These are phyloP conservation scores for Ginglymostoma cirratum DNA, from an alignment of 2,113 vertebrate species.

Conservation along the genomic window DNA sequence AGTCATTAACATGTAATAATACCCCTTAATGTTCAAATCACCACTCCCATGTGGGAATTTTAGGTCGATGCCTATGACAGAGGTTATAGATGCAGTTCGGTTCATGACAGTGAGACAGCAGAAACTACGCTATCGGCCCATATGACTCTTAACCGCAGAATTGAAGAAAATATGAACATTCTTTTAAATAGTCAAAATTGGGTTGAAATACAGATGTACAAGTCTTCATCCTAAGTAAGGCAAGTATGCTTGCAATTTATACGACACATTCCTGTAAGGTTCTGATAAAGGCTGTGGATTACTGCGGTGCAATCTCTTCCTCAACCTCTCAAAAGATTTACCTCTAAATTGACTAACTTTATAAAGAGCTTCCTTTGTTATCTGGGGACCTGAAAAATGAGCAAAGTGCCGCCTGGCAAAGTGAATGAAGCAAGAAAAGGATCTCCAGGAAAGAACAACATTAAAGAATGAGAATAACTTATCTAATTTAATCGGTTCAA, in stretches of 20 bases:
- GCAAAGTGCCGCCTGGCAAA: neutral
- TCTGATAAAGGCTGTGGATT: neutral
- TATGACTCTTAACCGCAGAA: neutral
- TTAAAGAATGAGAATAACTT: constrained; percentile 14
- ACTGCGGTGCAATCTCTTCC: neutral
- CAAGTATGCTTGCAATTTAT: neutral
- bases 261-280: neutral
- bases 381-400: constrained; percentile 10
- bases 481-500: constrained; percentile 25
- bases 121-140: neutral
- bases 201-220: neutral
- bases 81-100: no score
- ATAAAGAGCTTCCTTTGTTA: neutral
- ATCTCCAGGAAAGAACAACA: neutral
- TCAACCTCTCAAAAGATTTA: neutral
- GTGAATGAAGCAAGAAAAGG: constrained; percentile 8
- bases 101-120: neutral
- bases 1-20: no score
- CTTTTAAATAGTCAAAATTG: neutral
- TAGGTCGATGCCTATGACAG: neutral
- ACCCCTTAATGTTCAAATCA: no score
- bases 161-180: neutral
- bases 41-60: neutral
- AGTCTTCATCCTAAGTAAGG: neutral
- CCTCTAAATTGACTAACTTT: neutral